A percentile compares a stretch with the other conserved stretches of the same genome.
Conservation (phyloP, 2,113 vertebrate genomes). For the Uropsilus gracilis region DNA sequence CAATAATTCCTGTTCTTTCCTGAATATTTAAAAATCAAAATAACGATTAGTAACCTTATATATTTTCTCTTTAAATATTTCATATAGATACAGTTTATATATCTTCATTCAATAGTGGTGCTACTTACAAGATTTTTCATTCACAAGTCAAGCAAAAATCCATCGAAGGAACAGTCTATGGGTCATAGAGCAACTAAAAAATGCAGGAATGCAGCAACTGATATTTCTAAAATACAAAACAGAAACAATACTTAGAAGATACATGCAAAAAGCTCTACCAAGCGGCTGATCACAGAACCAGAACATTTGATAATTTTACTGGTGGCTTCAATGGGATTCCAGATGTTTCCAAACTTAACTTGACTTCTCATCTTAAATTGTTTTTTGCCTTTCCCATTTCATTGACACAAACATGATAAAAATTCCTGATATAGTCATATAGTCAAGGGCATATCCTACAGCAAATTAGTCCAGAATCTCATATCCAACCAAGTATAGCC, state of each 20-base stretch:
- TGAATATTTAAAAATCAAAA: slow-evolving; percentile 84
- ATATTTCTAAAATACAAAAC: slow-evolving; percentile 76
- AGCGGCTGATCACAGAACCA: slow-evolving; percentile 68
- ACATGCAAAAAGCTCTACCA: slow-evolving; percentile 84
- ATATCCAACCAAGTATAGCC: slow-evolving; percentile 91
- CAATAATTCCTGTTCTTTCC: slow-evolving; percentile 72
- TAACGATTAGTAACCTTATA: slow-evolving; percentile 83
- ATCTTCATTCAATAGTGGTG: slow-evolving; percentile 78
- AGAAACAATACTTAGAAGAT: slow-evolving; percentile 69
- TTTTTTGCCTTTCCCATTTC: slow-evolving; percentile 95
- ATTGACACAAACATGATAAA: slow-evolving; percentile 97
- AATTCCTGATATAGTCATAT: slow-evolving; percentile 99
- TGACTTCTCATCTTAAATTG: slow-evolving; percentile 90
- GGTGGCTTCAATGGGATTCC: slow-evolving; percentile 70
- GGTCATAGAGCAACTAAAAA: slow-evolving; percentile 83
- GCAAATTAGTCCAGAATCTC: slow-evolving; percentile 99
- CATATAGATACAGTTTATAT: slow-evolving; percentile 80
- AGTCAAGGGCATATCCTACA: slow-evolving; percentile 98
- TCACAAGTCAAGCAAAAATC: slow-evolving; percentile 73
- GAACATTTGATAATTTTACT: slow-evolving; percentile 69
- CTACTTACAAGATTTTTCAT: slow-evolving; percentile 77
- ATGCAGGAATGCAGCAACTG: slow-evolving; percentile 68
- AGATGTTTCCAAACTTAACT: slow-evolving; percentile 70
- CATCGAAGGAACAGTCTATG: slow-evolving; percentile 59
- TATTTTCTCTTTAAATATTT: slow-evolving; percentile 81